Base-by-base conservation (phyloP, 2,113 vertebrate species). In the Passer montanus region DNA sequence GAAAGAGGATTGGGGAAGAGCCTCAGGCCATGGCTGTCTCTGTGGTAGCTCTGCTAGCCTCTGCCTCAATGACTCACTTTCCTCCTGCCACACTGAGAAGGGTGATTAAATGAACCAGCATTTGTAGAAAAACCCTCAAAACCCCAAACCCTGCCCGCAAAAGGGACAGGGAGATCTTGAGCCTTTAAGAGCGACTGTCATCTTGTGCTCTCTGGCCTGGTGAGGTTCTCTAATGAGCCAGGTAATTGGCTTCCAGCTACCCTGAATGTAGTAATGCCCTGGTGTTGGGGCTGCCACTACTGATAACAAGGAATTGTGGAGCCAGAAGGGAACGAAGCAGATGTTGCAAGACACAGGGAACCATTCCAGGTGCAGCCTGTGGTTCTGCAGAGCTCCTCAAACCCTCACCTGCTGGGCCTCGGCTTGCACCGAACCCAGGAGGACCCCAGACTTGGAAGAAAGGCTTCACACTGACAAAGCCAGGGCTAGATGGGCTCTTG, bases 391-490 rank as follows among this genome's bases (percentile, higher is more conserved):
- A 62, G 41, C 41, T 70, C 37, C 43, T 37, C 60, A 35, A 20
- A 56, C 30, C 4, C 13, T 43, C 30, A 37, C 8, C 26, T 30
- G 68, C 13, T 41, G 21, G 23, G 20, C 15, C 17, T 13, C 44
- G 15, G 11, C 7, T 4, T 24, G 20, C 64, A 20, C 46, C 0
- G 0, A 18, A 50, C 5, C 52, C 72, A 56, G 41, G 21, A 70
- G 55, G 46, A 75, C 9, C 1, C 12, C n/a, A 17, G 3, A 35
- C 16, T 53, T 13, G 7, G n/a, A 15, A 68, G 11, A 31, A 55
- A 35, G 70, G n/a, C 47, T 89, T 53, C 47, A 2, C 47, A 31
- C 13, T 53, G 70, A 21, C 69, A 82, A n/a, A 52, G 39, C 20
- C n/a, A 82, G 39, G 47, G 7, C 3, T 69, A 2, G 41, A 1